Evolutionary conservation across 2,888 invertebrate species (phyloP).

Genomic region (Ectemnius lituratus): DNA sequence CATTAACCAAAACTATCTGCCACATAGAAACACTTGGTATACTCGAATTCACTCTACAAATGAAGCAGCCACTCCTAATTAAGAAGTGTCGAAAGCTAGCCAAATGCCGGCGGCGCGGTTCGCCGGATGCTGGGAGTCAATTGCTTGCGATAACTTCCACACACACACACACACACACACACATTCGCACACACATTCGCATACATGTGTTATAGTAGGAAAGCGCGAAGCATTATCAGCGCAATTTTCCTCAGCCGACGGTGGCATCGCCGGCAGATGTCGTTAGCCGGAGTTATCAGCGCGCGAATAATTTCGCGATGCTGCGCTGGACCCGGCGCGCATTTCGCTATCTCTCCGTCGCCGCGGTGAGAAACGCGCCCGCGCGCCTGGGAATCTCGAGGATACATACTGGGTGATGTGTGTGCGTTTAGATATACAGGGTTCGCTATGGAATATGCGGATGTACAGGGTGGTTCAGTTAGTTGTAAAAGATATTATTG

Average conservation of each 20-base stretch:
- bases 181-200: neutral
- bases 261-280: conserved; percentile 53
- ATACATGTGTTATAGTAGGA: neutral
- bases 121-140: no score
- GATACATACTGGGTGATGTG: conserved; percentile 14
- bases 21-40: no score
- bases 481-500: no score
- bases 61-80: no score
- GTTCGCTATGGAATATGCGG: neutral
- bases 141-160: neutral
- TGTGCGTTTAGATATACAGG: conserved; percentile 16
- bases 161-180: neutral
- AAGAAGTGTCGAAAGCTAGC: no score
- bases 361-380: conserved; percentile 19
- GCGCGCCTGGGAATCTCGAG: conserved; percentile 18
- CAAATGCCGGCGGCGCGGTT: no score
- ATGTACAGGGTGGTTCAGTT: neutral
- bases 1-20: no score
- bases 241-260: conserved; percentile 51
- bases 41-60: no score
- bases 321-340: conserved; percentile 35
- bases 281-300: conserved; percentile 67
- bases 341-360: conserved; percentile 60
- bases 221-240: conserved; percentile 41
- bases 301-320: conserved; percentile 55